Percentiles rank a stretch among this genome's conserved stretches.
Evolutionary conservation across 2,797 vertebrate species (phyloP).

Genomic region (Poeciliopsis paucimaculata): DNA sequence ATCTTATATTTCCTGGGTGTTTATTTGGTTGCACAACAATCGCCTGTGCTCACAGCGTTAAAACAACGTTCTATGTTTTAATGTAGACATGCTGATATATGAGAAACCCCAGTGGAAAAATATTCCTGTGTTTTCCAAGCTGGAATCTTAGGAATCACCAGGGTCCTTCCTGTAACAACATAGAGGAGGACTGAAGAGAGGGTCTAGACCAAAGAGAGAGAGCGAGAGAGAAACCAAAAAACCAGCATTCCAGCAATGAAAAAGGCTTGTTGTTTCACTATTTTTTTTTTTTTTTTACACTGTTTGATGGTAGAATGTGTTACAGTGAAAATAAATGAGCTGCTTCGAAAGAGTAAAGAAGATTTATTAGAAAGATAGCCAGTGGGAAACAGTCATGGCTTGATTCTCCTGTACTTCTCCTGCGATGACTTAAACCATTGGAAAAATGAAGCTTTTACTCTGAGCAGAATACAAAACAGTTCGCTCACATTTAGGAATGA

Average conservation of each 20-base stretch:
- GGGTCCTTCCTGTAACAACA: conserved; percentile 59
- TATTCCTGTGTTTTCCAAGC: conserved; percentile 49
- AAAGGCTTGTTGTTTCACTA: conserved; percentile 39
- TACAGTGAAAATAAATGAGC: conserved; percentile 39
- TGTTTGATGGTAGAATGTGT: conserved; percentile 19
- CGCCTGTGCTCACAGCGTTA: conserved; percentile 29
- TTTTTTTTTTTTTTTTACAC: conserved; percentile 40
- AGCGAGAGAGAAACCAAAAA: conserved; percentile 20
- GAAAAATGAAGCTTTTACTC: conserved; percentile 32
- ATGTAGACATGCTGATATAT: conserved; percentile 47
- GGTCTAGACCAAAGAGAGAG: not conserved
- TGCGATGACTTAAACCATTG: conserved; percentile 15
- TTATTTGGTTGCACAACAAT: conserved; percentile 56
- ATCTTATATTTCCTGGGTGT: conserved; percentile 43
- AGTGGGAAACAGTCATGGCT: conserved; percentile 3
- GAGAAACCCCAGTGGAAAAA: conserved; percentile 55
- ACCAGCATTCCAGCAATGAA: conserved; percentile 33
- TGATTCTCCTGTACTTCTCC: conserved; percentile 24
- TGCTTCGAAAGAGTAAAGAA: not conserved
- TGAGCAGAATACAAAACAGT: conserved; percentile 44
- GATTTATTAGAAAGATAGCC: conserved; percentile 36
- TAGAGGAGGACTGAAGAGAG: conserved; percentile 41
- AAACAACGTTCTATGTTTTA: conserved; percentile 60
- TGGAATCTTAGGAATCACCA: conserved; percentile 70
- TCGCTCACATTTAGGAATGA: conserved; percentile 48